Percentiles rank a stretch among this genome's conserved stretches.
Evolutionary conservation across 2,113 vertebrate species (phyloP).

Genomic region (Clupea harengus): DNA sequence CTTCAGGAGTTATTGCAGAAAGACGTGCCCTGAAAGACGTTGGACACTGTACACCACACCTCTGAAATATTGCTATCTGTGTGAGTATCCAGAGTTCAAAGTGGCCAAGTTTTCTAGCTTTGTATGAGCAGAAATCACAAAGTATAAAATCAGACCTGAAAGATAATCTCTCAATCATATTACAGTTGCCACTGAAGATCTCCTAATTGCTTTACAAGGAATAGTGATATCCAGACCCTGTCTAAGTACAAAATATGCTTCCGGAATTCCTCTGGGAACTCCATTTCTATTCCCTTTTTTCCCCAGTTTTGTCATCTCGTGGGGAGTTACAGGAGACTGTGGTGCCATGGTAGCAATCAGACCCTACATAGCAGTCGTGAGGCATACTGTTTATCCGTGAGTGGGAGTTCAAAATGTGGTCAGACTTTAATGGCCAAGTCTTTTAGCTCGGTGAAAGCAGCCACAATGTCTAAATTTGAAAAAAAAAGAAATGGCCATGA

Average conservation of each 20-base stretch:
- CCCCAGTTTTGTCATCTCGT: conserved; percentile 13
- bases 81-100: not conserved
- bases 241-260: not conserved
- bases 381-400: not conserved
- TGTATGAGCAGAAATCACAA: not conserved
- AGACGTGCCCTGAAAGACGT: not conserved
- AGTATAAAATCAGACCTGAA: not conserved
- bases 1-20: not conserved
- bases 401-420: conserved; percentile 8
- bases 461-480: conserved; percentile 6
- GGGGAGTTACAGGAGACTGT: conserved; percentile 23
- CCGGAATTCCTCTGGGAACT: not conserved
- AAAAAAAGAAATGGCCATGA: not conserved
- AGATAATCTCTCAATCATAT: not conserved
- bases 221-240: not conserved
- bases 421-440: not conserved
- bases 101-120: not conserved
- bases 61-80: not conserved
- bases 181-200: not conserved
- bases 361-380: conserved; percentile 35
- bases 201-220: not conserved
- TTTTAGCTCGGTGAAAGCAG: not conserved
- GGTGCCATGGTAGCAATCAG: conserved; percentile 22
- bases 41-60: not conserved
- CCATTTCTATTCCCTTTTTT: not conserved